Base-by-base conservation (phyloP, 2,113 vertebrate species). In the Lipophrys pholis region DNA sequence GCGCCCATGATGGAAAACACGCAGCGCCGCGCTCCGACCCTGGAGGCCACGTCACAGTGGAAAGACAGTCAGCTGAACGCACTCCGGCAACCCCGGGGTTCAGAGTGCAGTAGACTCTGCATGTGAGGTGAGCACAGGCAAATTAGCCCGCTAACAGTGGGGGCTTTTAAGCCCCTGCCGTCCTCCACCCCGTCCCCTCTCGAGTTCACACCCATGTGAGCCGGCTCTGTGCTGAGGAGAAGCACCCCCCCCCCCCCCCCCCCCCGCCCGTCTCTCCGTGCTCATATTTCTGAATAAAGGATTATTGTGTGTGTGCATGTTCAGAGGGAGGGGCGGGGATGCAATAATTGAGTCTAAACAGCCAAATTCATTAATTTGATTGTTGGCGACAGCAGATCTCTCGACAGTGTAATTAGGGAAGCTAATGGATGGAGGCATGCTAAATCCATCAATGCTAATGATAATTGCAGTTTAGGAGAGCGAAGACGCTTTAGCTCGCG, bases 401-500 rank as follows among this genome's bases (percentile, higher is more conserved):
- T 81, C 69, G 49, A 73, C 89, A 90, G 86, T 57, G 84, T 93
- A 92, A 94, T 93, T 92, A 92, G 81, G 72, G 84, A 80, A 83
- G 68, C 90, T 92, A 92, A 93, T 90, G 85, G 89, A 91, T 90
- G 74, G 72, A 65, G 74, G 81, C 82, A 81, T 60, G 76, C 78
- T 88, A 85, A 87, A 91, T 93, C 88, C 91, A 93, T 93, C 93
- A 93, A 76, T 90, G 92, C 80, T 93, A 91, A 94, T 93, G 92
- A 90, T 91, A 90, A 93, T 92, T 91, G 87, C 86, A 76, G 74
- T 78, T 81, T 82, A 81, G 89, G 78, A 86, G 81, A 83, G 76
- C 42, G 69, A 83, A 78, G 74, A 75, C 81, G 85, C 71, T 69
- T 76, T 72, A n/a, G n/a, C n/a, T 76, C 68, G 71, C 64, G 56